Evolutionary conservation across 2,888 invertebrate genomes (phyloP), one percentile per base, ranked within the genome.

Genomic region (Antitype chi): DNA sequence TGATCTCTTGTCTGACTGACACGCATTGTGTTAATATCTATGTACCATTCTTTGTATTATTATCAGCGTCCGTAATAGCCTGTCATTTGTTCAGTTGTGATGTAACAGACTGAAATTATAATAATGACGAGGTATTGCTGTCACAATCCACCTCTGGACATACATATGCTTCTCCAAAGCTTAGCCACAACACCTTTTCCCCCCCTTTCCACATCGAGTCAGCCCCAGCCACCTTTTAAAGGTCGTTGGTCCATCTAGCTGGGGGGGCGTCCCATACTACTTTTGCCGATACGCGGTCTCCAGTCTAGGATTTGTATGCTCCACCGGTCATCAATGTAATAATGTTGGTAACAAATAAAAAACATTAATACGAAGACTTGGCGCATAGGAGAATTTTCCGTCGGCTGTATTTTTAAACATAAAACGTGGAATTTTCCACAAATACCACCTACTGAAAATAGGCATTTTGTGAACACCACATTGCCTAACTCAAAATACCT

Each of bases 1-100:
- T 59, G n/a, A 43, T 47, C 52, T 25, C 4, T 32, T 28, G 15
- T 76, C 64, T 38, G 25, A 43, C 77, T 57, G 63, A 38, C 25
- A 57, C 20, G 66, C 7, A 52, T 76, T 64, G 55, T 76, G 20
- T 38, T 76, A 0, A 20, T 64, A 32, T 25, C 43, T 52, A 74
- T 32, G 17, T 57, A n/a, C 55, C n/a, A 13, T 23, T 38, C 9
- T 43, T 47, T 74, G 43, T 13, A 47, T 23, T 47, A 47, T 23
- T 47, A 38, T 76, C 3, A 47, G 3, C 8, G 7, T 57, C 32
- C 0, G 4, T 3, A 32, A 63, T 47, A 63, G 17, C 53, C 32
- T 25, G 20, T 28, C 4, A 28, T n/a, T 38, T 49, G 25, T 49
- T 74, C 17, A 11, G 20, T 47, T 53, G 17, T 28, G 20, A 52